A percentile compares a stretch with the other conserved stretches of the same genome.
phyloP scores from a whole-genome alignment of 2,113 vertebrate species.

The Neomonachus schauinslandi region DNA sequence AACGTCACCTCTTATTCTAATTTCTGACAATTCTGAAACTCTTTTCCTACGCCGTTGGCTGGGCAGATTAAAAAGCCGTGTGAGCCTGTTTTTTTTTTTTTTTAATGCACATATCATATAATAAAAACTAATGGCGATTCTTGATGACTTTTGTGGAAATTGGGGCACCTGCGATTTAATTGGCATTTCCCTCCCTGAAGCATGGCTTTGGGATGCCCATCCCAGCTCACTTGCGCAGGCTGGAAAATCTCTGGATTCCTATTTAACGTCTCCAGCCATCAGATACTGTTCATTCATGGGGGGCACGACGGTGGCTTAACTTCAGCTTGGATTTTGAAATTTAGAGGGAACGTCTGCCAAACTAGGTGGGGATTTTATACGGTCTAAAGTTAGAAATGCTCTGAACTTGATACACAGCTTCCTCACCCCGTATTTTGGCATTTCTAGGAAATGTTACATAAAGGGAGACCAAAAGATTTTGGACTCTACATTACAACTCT shows the following conservation, averaged over 20 bases:
- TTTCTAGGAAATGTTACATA: conserved; percentile 84
- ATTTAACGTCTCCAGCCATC: conserved; percentile 82
- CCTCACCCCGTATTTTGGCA: conserved; percentile 76
- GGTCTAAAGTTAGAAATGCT: conserved; percentile 86
- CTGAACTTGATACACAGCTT: conserved; percentile 79
- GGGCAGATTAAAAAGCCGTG: conserved; percentile 39
- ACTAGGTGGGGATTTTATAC: conserved; percentile 77
- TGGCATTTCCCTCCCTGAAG: conserved; percentile 79
- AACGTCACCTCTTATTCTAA: background rate
- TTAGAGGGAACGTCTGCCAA: conserved; percentile 72
- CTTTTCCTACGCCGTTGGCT: background rate
- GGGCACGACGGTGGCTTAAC: conserved; percentile 76
- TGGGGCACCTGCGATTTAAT: conserved; percentile 87
- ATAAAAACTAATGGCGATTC: conserved; percentile 76
- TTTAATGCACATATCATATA: conserved; percentile 52
- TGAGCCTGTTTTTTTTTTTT: background rate
- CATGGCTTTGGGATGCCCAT: conserved; percentile 77
- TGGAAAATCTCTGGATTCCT: conserved; percentile 82
- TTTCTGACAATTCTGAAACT: background rate
- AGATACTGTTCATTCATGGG: conserved; percentile 85
- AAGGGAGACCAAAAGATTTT: conserved; percentile 67
- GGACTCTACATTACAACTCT: conserved; percentile 29
- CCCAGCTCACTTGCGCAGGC: conserved; percentile 73
- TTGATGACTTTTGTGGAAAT: conserved; percentile 82
- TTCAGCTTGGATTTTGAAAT: conserved; percentile 81